Percentiles rank a stretch among this genome's conserved stretches.
Conservation (phyloP, 2,888 invertebrate genomes). For the Brachyopa scutellaris region DNA sequence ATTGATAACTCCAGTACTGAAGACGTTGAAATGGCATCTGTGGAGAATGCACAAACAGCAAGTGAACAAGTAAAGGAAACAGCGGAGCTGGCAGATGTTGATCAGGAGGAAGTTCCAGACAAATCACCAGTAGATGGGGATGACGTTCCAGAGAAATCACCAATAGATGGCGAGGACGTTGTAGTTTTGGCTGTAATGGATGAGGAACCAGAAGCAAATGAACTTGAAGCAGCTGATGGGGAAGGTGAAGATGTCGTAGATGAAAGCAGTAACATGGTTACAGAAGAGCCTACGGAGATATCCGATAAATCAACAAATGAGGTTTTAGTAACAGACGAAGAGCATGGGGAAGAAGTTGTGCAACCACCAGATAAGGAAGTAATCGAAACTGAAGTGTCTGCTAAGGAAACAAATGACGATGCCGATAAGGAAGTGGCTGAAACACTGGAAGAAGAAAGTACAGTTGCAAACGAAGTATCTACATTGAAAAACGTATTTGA, state of each 20-base stretch:
- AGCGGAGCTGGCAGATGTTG: slow-evolving; percentile 74
- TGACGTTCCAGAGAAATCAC: slow-evolving; percentile 37
- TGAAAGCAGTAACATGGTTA: not conserved
- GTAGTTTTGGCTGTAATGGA: slow-evolving; percentile 63
- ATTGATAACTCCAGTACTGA: slow-evolving; percentile 72
- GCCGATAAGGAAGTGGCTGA: slow-evolving; percentile 7
- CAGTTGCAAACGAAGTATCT: slow-evolving; percentile 19
- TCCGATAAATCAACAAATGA: slow-evolving; percentile 66
- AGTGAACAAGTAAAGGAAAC: slow-evolving; percentile 52
- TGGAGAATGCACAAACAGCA: slow-evolving; percentile 42
- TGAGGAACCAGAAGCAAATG: slow-evolving; percentile 4
- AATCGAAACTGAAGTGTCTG: slow-evolving; percentile 55
- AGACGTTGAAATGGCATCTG: slow-evolving; percentile 67
- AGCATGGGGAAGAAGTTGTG: slow-evolving; percentile 54
- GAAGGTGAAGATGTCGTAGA: slow-evolving; percentile 50
- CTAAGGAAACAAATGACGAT: slow-evolving; percentile 11
- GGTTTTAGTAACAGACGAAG: slow-evolving; percentile 48
- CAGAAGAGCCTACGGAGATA: slow-evolving; percentile 73
- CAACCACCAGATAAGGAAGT: slow-evolving; percentile 48
- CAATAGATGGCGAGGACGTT: slow-evolving; percentile 58
- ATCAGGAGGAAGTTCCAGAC: slow-evolving; percentile 74
- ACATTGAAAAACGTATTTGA: not conserved
- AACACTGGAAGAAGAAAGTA: slow-evolving; percentile 9
- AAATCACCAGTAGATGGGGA: slow-evolving; percentile 51
- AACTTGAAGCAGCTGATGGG: slow-evolving; percentile 42